Conservation (phyloP, 2,797 vertebrate species). For the Clamator glandarius region DNA sequence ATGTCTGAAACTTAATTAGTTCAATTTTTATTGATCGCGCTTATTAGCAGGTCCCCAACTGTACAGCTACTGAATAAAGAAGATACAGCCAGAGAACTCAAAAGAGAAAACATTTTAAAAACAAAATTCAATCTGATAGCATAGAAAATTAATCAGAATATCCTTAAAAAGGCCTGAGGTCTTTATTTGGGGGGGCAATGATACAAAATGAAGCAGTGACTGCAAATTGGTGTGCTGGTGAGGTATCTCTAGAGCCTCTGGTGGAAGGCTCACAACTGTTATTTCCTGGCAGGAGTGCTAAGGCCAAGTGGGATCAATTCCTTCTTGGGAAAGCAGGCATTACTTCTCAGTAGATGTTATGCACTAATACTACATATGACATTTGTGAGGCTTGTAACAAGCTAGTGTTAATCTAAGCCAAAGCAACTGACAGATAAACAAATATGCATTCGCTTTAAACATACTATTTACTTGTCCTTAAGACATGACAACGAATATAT, state of each 20-base stretch:
- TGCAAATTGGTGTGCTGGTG: background rate
- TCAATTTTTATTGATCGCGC: slow-evolving; percentile 38
- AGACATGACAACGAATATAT: background rate
- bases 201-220: background rate
- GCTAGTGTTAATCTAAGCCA: background rate
- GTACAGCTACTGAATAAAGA: background rate
- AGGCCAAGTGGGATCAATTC: background rate
- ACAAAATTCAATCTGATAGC: background rate
- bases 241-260: background rate
- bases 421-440: background rate
- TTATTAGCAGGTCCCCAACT: background rate
- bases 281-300: background rate
- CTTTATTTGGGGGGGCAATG: background rate
- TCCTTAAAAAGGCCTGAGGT: background rate
- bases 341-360: background rate
- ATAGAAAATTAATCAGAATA: background rate
- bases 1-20: slow-evolving; percentile 55
- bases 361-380: background rate
- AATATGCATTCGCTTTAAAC: background rate
- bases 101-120: background rate
- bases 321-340: background rate
- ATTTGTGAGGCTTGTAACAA: background rate
- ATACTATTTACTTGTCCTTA: background rate
- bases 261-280: background rate
- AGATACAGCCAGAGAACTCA: background rate